phyloP scores from a whole-genome alignment of 2,888 invertebrate species.

The Sturmia bella region DNA sequence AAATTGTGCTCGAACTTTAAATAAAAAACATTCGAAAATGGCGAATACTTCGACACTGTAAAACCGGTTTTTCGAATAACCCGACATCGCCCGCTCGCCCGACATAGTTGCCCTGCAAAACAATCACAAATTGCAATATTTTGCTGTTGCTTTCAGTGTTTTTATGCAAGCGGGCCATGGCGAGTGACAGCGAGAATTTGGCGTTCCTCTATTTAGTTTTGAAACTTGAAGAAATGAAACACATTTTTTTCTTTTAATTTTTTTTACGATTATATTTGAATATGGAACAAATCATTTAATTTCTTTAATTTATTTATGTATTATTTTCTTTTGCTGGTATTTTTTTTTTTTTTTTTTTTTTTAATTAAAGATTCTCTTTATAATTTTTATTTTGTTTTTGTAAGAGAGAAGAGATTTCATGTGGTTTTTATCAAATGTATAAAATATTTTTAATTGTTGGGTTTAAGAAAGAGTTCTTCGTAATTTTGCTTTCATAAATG shows the following conservation, averaged over 20 bases:
- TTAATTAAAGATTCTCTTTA: conserved; percentile 43
- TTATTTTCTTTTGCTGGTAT: too few species aligned
- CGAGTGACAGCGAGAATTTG: too few species aligned
- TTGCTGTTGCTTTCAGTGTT: too few species aligned
- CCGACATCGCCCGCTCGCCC: too few species aligned
- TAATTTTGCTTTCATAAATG: conserved; percentile 13
- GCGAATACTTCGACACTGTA: too few species aligned
- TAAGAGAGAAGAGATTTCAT: conserved; percentile 24
- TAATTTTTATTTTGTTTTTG: conserved; percentile 23
- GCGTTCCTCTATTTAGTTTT: neutral
- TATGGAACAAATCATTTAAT: conserved; percentile 50
- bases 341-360: conserved; percentile 29
- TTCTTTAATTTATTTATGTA: too few species aligned
- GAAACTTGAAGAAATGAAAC: conserved; percentile 30
- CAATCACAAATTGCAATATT: too few species aligned
- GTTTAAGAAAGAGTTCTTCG: conserved; percentile 35
- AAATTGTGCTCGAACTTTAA: too few species aligned
- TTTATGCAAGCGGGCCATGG: too few species aligned
- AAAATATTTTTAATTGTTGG: conserved; percentile 52
- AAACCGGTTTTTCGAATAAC: too few species aligned
- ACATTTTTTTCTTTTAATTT: neutral
- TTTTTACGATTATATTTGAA: conserved; percentile 57
- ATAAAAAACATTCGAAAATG: too few species aligned
- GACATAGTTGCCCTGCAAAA: too few species aligned
- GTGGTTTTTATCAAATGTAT: conserved; percentile 45